Conservation (phyloP, 2,888 invertebrate genomes). For the Nudaria mundana region DNA sequence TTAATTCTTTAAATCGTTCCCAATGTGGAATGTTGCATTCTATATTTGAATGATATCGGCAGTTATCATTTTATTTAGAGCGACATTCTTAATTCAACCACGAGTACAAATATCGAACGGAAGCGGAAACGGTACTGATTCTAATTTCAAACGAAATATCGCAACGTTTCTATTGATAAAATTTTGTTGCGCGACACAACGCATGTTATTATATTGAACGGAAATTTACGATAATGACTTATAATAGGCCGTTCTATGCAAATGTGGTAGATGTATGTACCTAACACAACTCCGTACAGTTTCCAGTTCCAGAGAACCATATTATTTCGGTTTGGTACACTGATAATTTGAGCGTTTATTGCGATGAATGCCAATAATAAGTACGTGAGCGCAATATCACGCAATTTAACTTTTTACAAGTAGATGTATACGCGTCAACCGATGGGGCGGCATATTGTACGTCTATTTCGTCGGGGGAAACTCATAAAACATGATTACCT, state of each 20-base stretch:
- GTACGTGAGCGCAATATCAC: constrained; percentile 38
- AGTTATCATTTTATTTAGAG: constrained; percentile 62
- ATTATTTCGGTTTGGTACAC: constrained; percentile 19
- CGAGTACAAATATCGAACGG: constrained; percentile 76
- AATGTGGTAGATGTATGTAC: constrained; percentile 37
- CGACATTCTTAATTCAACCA: constrained; percentile 70
- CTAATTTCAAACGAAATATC: constrained; percentile 78
- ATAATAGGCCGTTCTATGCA: constrained; percentile 58
- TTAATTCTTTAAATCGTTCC: constrained; percentile 17
- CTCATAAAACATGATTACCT: constrained; percentile 74
- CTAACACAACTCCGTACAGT: constrained; percentile 15
- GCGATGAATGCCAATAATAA: constrained; percentile 39
- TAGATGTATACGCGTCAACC: constrained; percentile 58
- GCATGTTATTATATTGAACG: constrained; percentile 72
- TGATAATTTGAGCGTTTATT: constrained; percentile 36
- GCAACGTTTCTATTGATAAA: constrained; percentile 77
- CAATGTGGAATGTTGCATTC: constrained; percentile 17
- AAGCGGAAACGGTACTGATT: constrained; percentile 80
- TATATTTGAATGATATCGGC: constrained; percentile 36
- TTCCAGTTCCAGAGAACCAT: constrained; percentile 25
- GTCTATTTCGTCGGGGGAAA: constrained; percentile 61
- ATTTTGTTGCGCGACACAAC: constrained; percentile 61
- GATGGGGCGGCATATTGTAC: constrained; percentile 50
- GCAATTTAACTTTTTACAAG: constrained; percentile 68
- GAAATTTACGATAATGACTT: constrained; percentile 72